phyloP scores from a whole-genome alignment of 2,888 invertebrate species.

The Drosophila maculinotata region DNA sequence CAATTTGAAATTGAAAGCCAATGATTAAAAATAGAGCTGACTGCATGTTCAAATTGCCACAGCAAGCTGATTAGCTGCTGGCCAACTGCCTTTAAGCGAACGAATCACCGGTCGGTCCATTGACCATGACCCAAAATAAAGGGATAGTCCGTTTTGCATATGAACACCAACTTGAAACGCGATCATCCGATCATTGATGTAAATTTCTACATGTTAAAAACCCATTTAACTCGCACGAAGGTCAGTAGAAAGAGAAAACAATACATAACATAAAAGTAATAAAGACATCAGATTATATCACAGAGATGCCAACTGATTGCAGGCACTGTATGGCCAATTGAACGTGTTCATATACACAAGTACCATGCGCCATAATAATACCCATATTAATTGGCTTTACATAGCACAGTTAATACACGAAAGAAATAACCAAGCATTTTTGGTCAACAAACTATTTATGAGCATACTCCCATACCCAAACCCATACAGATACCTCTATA shows the following conservation, averaged over 20 bases:
- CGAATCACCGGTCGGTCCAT: slow-evolving; percentile 73
- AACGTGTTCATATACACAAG: slow-evolving; percentile 4
- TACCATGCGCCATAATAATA: slow-evolving; percentile 4
- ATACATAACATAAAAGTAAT: neutral
- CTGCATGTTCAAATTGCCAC: slow-evolving; percentile 35
- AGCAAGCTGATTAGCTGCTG: slow-evolving; percentile 22
- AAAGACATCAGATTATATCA: slow-evolving; percentile 31
- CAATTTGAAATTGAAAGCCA: slow-evolving; percentile 32
- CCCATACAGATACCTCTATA: slow-evolving; percentile 2
- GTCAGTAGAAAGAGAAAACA: slow-evolving; percentile 62
- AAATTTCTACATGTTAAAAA: slow-evolving; percentile 65
- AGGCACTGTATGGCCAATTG: slow-evolving; percentile 37
- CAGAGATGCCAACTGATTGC: slow-evolving; percentile 30
- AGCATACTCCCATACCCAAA: slow-evolving; percentile 34
- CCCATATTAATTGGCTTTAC: slow-evolving; percentile 21
- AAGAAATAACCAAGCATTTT: slow-evolving; percentile 48
- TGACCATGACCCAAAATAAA: slow-evolving; percentile 75
- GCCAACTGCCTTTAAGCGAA: slow-evolving; percentile 13
- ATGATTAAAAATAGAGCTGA: slow-evolving; percentile 35
- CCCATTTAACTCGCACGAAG: slow-evolving; percentile 54
- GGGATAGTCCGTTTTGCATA: slow-evolving; percentile 65
- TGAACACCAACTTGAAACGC: slow-evolving; percentile 50
- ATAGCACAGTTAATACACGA: slow-evolving; percentile 6
- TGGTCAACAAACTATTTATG: slow-evolving; percentile 78
- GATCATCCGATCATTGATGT: slow-evolving; percentile 50